Conservation (phyloP, 2,113 vertebrate species). For the Erpornis zantholeuca region DNA sequence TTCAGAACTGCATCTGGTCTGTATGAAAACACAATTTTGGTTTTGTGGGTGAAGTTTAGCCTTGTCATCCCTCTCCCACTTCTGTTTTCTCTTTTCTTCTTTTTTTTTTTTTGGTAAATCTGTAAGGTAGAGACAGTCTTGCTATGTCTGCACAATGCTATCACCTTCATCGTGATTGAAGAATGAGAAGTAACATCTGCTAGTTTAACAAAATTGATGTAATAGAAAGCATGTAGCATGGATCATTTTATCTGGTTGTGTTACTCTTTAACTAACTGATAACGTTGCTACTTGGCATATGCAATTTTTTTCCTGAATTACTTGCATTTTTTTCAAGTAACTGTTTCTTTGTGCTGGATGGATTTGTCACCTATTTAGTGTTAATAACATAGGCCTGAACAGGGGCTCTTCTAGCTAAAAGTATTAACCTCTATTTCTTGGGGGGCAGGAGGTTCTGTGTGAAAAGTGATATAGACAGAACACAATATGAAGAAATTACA, state of each 20-base stretch:
- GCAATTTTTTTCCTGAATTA: not conserved
- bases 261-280: not conserved
- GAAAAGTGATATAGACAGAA: not conserved
- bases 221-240: conserved; percentile 3
- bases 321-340: not conserved
- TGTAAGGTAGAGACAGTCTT: not conserved
- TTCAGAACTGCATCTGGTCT: not conserved
- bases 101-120: not conserved
- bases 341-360: not conserved
- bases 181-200: not conserved
- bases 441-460: not conserved
- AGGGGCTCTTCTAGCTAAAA: not conserved
- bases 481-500: not conserved
- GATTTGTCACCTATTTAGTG: not conserved
- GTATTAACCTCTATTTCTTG: not conserved
- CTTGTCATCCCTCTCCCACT: not conserved
- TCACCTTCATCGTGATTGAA: not conserved
- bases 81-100: not conserved
- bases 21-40: not conserved
- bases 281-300: not conserved
- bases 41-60: not conserved
- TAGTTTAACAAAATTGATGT: not conserved
- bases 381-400: not conserved
- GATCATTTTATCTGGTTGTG: not conserved
- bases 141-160: not conserved